Evolutionary conservation across 2,888 invertebrate species (phyloP).

Genomic region (Caradrina clavipalpis): DNA sequence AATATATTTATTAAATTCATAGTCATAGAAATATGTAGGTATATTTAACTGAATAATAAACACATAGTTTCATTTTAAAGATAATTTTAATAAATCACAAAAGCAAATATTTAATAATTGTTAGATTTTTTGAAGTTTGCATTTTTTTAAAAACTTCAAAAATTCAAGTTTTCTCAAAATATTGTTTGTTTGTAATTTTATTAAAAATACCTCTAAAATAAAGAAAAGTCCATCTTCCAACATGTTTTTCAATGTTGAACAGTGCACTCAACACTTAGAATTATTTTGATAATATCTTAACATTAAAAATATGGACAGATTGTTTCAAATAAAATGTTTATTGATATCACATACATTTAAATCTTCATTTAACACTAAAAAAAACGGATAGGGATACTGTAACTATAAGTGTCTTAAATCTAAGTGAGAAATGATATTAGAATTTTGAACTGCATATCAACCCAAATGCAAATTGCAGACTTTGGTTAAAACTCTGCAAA

Average conservation of each 20-base stretch:
- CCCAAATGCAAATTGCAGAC: slow-evolving; percentile 36
- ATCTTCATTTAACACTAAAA: slow-evolving; percentile 71
- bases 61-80: slow-evolving; percentile 27
- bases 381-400: slow-evolving; percentile 62
- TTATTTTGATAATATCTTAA: slow-evolving; percentile 66
- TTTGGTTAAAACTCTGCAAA: slow-evolving; percentile 42
- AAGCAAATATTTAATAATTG: not conserved
- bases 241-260: slow-evolving; percentile 55
- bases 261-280: slow-evolving; percentile 66
- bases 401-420: slow-evolving; percentile 49
- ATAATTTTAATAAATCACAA: slow-evolving; percentile 26
- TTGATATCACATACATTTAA: slow-evolving; percentile 81
- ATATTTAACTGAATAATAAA: slow-evolving; percentile 57
- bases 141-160: not conserved
- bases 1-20: slow-evolving; percentile 48
- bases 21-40: slow-evolving; percentile 42
- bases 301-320: slow-evolving; percentile 80
- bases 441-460: slow-evolving; percentile 38
- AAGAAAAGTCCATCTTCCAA: slow-evolving; percentile 37
- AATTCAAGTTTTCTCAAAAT: too few relatives aligned
- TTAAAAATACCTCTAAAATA: slow-evolving; percentile 39
- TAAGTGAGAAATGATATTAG: slow-evolving; percentile 52
- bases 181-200: slow-evolving; percentile 9
- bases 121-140: slow-evolving; percentile 4
- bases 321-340: slow-evolving; percentile 81